Base-by-base conservation (phyloP, 2,888 invertebrate species). In the Drosophila quinaria region DNA sequence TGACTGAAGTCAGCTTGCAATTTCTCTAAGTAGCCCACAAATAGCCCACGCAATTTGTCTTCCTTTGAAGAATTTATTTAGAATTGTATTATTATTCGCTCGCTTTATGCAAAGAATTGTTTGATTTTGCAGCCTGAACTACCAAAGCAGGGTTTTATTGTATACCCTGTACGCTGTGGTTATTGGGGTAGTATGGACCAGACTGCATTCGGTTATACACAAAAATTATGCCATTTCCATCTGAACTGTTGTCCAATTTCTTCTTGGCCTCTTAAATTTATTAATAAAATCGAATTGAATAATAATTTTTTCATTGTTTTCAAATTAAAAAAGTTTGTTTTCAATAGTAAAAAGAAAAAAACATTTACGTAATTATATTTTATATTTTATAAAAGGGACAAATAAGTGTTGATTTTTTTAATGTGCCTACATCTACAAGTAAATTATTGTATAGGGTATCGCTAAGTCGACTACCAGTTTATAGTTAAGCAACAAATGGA, bases 1-100 rank as follows among this genome's bases (percentile, higher is more conserved):
- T 44, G 22, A 8, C 41, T 35, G 31, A 54, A 72, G 65, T 63
- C 49, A 44, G 44, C 61, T 46, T 70, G 70, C 67, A 75, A 68
- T 70, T 73, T 60, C 44, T 55, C 56, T 42, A 49, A 35, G 54
- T 39, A 41, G 42, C 37, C 25, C 41, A 49, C 44, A 42, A 70
- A 73, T 51, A 54, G 37, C 39, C 44, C 35, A 60, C 39, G 59
- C 71, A 72, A 72, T 56, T 66, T 42, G 44, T 25, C 19, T 47
- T 22, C 22, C 50, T 70, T 60, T 62, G 37, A 49, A 42, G 35
- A 69, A 64, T 65, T 71, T 59, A 55, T 56, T 65, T 71, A 33
- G 49, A 46, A 61, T 65, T 22, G 15, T 63, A 55, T 63, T 62
- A 58, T 60, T 66, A 64, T 61, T 51, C 50, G 42, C 52, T 37